Percentiles rank a stretch among this genome's conserved stretches.
These are phyloP conservation scores for Chloromyia formosa DNA, from an alignment of 2,888 invertebrate genomes.

Conservation along the genomic window DNA sequence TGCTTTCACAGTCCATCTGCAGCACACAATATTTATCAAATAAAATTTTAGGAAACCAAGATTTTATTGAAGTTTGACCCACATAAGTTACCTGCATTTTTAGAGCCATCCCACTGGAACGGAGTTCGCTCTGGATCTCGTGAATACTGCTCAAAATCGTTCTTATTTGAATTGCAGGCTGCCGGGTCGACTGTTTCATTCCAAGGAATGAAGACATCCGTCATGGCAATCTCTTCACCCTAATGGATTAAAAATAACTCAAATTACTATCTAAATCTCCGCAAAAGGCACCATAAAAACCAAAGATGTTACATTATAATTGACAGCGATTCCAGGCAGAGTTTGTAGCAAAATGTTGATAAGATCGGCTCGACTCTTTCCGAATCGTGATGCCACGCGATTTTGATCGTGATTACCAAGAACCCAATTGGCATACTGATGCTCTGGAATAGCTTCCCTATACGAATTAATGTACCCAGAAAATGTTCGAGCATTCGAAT, in stretches of 20 bases:
- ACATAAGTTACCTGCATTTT: slow-evolving; percentile 61
- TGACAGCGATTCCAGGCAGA: slow-evolving; percentile 84
- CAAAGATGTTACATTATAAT: slow-evolving; percentile 84
- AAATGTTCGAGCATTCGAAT: slow-evolving; percentile 65
- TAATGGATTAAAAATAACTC: no score
- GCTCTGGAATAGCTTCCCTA: slow-evolving; percentile 69
- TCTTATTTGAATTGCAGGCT: slow-evolving; percentile 66
- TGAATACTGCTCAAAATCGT: slow-evolving; percentile 59
- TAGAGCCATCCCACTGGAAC: slow-evolving; percentile 66
- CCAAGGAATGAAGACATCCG: slow-evolving; percentile 69
- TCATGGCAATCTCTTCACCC: slow-evolving; percentile 82
- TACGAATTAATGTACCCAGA: slow-evolving; percentile 67
- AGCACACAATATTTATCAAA: background rate
- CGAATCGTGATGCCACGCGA: slow-evolving; percentile 75
- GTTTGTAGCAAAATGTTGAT: slow-evolving; percentile 83
- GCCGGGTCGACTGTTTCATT: slow-evolving; percentile 71
- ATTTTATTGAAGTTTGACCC: background rate
- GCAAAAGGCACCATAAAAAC: no score
- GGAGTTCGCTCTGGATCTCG: slow-evolving; percentile 68
- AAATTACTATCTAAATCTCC: no score
- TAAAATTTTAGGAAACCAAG: background rate
- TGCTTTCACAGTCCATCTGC: background rate
- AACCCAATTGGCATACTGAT: slow-evolving; percentile 73
- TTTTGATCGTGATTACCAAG: slow-evolving; percentile 82
- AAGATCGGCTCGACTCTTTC: slow-evolving; percentile 75